These are phyloP conservation scores for Plestiodon gilberti DNA, from an alignment of 2,113 vertebrate genomes.

Conservation along the genomic window DNA sequence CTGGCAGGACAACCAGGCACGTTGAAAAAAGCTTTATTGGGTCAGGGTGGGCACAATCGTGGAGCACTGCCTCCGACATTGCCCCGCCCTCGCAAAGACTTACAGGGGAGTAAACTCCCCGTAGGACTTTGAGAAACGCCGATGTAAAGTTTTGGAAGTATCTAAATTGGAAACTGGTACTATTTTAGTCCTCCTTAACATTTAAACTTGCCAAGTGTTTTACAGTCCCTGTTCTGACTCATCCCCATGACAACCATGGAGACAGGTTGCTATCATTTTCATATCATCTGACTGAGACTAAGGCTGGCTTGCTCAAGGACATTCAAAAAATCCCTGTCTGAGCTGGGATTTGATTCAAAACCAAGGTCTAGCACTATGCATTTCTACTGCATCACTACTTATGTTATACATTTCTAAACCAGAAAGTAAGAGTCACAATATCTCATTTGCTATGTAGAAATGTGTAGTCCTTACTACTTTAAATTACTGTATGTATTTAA, in stretches of 20 bases:
- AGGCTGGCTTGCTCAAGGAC: background rate
- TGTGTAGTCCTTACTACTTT: background rate
- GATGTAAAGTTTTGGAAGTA: background rate
- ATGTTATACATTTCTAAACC: background rate
- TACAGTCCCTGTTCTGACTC: background rate
- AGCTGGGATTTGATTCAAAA: background rate
- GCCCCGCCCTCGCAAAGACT: too few species aligned
- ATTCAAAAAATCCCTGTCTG: constrained; percentile 1
- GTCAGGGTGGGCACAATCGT: too few species aligned
- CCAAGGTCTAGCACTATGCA: background rate
- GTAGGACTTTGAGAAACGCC: background rate
- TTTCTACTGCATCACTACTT: background rate
- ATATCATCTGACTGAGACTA: background rate
- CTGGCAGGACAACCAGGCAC: too few species aligned
- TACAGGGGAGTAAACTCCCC: too few species aligned
- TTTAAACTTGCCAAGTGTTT: background rate
- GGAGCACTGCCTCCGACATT: too few species aligned
- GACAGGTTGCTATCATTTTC: constrained; percentile 18
- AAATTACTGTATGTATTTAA: background rate
- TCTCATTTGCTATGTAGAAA: background rate
- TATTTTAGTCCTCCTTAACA: background rate
- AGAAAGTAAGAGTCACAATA: background rate
- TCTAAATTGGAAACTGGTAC: background rate
- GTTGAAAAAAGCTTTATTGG: too few species aligned
- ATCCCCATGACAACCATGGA: constrained; percentile 12